A percentile compares a stretch with the other conserved stretches of the same genome.
phyloP scores from a whole-genome alignment of 2,113 vertebrate genomes.

The Dromiciops gliroides region DNA sequence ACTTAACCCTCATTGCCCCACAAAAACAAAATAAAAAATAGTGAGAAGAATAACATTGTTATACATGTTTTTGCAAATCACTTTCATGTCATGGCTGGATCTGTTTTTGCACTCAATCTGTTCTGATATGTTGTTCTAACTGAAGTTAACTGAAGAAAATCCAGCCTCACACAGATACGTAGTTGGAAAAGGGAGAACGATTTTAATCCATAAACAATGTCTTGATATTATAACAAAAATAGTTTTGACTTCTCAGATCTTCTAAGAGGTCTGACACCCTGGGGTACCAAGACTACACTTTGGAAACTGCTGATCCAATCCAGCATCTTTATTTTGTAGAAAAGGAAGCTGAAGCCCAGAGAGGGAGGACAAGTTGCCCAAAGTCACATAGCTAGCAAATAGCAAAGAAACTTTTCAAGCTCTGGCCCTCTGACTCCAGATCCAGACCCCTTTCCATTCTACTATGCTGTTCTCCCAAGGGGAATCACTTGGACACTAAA shows the following conservation, averaged over 20 bases:
- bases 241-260: not conserved
- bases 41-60: not conserved
- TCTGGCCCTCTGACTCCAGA: not conserved
- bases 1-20: no score
- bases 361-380: not conserved
- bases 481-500: not conserved
- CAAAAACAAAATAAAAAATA: not conserved
- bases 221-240: not conserved
- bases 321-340: not conserved
- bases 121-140: not conserved
- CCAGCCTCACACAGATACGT: not conserved
- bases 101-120: not conserved
- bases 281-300: not conserved
- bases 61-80: not conserved
- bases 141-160: not conserved
- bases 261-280: not conserved
- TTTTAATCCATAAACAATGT: not conserved
- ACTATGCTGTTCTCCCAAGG: no score
- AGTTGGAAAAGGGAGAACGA: not conserved
- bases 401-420: no score
- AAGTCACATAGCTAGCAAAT: not conserved
- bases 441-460: not conserved
- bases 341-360: not conserved
- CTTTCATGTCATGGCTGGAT: not conserved
- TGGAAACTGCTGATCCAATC: not conserved